phyloP scores from a whole-genome alignment of 35 echinoderm and acorn worm species.

The Patiria miniata region DNA sequence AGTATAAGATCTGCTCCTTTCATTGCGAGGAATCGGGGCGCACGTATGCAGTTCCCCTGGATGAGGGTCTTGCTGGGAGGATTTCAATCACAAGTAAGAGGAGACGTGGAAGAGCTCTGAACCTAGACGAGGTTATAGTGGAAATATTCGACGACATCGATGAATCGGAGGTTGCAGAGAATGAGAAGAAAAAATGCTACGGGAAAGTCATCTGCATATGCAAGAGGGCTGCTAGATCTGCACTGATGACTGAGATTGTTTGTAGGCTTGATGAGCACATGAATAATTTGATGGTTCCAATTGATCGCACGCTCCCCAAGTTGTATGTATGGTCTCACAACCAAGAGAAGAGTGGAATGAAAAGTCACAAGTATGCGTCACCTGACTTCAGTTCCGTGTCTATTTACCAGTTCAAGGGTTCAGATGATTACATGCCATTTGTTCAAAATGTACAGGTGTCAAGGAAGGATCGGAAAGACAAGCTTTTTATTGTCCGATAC shows the following conservation, averaged over 20 bases:
- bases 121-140: slow-evolving; percentile 70
- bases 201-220: slow-evolving; percentile 64
- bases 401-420: slow-evolving; percentile 5
- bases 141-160: slow-evolving; percentile 65
- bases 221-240: slow-evolving; percentile 37
- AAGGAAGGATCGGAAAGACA: slow-evolving; percentile 69
- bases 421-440: background rate
- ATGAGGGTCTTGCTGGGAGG: background rate
- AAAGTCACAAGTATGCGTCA: background rate
- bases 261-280: slow-evolving; percentile 58
- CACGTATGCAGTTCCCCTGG: slow-evolving; percentile 45
- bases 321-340: slow-evolving; percentile 8
- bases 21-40: slow-evolving; percentile 33
- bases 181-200: slow-evolving; percentile 58
- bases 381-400: slow-evolving; percentile 27
- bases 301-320: slow-evolving; percentile 66
- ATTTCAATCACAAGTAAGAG: slow-evolving; percentile 59
- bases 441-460: slow-evolving; percentile 43
- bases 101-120: slow-evolving; percentile 61
- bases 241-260: slow-evolving; percentile 42
- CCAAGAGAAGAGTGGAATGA: background rate
- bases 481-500: slow-evolving; percentile 62
- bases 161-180: slow-evolving; percentile 14
- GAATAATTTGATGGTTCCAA: slow-evolving; percentile 68
- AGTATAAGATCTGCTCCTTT: slow-evolving; percentile 50